Conservation (phyloP, 2,888 invertebrate species). For the Notodonta dromedarius region DNA sequence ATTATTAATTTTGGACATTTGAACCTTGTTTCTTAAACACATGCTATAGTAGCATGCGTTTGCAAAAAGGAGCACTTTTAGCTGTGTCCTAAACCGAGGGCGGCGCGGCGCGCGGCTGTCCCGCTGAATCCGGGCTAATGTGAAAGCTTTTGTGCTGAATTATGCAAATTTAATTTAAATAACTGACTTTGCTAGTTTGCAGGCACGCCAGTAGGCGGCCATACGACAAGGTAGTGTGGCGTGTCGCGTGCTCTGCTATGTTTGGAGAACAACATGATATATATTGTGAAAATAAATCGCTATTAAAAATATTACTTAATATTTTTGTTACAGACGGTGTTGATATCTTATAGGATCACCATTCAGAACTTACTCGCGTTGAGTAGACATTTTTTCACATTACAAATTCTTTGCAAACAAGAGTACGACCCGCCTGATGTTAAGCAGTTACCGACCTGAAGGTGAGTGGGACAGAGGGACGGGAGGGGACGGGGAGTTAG, state of each 20-base stretch:
- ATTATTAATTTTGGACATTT: no score
- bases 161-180: conserved; percentile 71
- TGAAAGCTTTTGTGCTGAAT: conserved; percentile 63
- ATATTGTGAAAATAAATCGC: conserved; percentile 20
- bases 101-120: conserved; percentile 22
- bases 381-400: no score
- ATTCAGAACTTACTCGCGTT: no score
- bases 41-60: not conserved
- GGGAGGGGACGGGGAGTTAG: no score
- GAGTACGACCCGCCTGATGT: no score
- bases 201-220: conserved; percentile 34
- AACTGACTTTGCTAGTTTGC: conserved; percentile 52
- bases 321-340: no score
- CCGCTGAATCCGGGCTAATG: conserved; percentile 51
- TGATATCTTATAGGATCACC: no score
- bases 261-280: conserved; percentile 29
- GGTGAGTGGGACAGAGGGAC: no score
- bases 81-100: conserved; percentile 15
- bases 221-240: conserved; percentile 9
- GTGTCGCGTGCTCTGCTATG: conserved; percentile 24
- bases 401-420: no score
- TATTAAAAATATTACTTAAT: not conserved
- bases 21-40: not conserved
- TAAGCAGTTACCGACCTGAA: no score
- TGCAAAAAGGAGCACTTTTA: not conserved